Evolutionary conservation across 2,888 invertebrate genomes (phyloP), one percentile per base, ranked within the genome.

Genomic region (Polyommatus iphigenia): DNA sequence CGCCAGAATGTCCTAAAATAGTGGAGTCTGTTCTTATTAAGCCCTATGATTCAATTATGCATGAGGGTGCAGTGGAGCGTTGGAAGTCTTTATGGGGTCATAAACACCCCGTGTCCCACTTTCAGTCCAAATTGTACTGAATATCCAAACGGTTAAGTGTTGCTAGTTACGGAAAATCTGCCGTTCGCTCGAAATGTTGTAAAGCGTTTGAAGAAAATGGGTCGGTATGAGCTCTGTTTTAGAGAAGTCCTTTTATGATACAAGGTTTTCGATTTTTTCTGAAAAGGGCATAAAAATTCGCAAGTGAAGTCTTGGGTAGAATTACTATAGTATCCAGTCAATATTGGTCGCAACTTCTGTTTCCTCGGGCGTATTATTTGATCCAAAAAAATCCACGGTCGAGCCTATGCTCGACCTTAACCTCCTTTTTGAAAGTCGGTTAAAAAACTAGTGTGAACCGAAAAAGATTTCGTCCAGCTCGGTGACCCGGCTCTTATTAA

Each of bases 81-180:
- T 85, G 85, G 86, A 87, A 86, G 85, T 84, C 85, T 91, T 91
- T 90, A 91, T 90, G 82, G 87, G 83, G 82, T 83, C 86, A 85
- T 90, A 89, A 91, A 88, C 82, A 84, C 83, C 82, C 81, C 81
- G 67, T 67, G 67, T 32, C 32, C 67, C 29, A 67, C 29, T 67
- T 67, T 32, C 29, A 67, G 67, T 32, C 29, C 29, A 67, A 67
- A 67, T 24, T 32, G 67, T 67, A 15, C 67, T 67, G 67, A 67
- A 67, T 29, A 67, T 32, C 32, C 67, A 32, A 67, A 67, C 32
- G 67, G 32, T 67, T 67, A 15, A 67, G 29, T 67, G 67, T 67
- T 29, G 67, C 67, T 67, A 67, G 67, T 67, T 29, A 67, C 10
- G 32, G 62, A 32, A 67, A 32, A 67, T 67, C 15, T 10, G 29